phyloP scores from a whole-genome alignment of 2,113 vertebrate species.

The Coregonus clupeaformis region DNA sequence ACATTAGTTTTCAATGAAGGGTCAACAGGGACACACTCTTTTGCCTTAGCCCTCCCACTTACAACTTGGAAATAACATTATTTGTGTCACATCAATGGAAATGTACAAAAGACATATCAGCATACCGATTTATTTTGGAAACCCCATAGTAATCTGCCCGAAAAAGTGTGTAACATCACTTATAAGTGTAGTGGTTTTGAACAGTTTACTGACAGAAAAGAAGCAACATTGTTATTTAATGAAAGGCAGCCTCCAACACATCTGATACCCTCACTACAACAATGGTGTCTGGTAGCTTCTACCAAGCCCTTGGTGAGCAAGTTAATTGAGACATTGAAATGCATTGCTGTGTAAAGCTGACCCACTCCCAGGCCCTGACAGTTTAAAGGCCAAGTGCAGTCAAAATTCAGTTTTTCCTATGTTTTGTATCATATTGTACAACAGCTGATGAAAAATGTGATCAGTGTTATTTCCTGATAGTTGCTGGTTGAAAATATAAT shows the following conservation, averaged over 20 bases:
- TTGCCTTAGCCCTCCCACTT: not conserved
- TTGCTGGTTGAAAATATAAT: too few relatives aligned
- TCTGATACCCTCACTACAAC: not conserved
- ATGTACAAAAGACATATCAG: not conserved
- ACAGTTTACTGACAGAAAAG: not conserved
- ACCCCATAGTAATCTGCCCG: not conserved
- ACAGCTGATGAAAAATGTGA: too few relatives aligned
- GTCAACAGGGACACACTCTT: not conserved
- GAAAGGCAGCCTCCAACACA: slow-evolving; percentile 7
- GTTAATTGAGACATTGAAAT: not conserved
- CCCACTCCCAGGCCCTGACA: not conserved
- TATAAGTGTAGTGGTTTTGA: not conserved
- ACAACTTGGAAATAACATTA: too few relatives aligned
- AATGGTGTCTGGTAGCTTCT: not conserved
- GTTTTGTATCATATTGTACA: too few relatives aligned
- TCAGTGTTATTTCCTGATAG: too few relatives aligned
- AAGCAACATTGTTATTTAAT: slow-evolving; percentile 2
- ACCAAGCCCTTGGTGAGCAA: not conserved
- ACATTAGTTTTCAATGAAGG: not conserved
- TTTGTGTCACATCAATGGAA: too few relatives aligned
- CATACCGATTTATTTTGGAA: not conserved
- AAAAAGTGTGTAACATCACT: not conserved
- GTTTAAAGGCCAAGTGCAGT: not conserved
- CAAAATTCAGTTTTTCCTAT: too few relatives aligned
- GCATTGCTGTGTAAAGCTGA: not conserved